Evolutionary conservation across 2,113 vertebrate species (phyloP).

Genomic region (Vulpes lagopus): DNA sequence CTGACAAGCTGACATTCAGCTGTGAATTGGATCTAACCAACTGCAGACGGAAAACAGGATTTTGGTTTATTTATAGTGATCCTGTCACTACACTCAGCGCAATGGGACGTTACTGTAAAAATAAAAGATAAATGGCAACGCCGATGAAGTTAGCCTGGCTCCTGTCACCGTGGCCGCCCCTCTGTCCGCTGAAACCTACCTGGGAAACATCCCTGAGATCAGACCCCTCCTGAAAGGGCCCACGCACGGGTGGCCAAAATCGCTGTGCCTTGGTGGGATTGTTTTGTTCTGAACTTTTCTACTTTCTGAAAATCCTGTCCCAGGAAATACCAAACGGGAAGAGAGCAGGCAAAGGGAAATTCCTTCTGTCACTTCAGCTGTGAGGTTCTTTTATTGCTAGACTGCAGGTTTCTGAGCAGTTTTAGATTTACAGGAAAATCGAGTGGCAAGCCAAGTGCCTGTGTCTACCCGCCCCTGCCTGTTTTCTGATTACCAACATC

Average conservation of each 20-base stretch:
- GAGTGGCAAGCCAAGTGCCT: neutral
- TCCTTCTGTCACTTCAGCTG: neutral
- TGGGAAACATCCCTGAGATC: fast-evolving
- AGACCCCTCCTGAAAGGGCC: neutral
- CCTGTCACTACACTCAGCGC: neutral
- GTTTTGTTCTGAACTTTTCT: neutral
- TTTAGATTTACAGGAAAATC: neutral
- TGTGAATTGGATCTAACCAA: neutral
- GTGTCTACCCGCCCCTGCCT: fast-evolving
- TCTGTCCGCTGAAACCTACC: neutral
- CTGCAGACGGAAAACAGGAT: neutral
- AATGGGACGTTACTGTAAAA: neutral
- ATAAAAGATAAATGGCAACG: neutral
- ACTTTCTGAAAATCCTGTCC: constrained; percentile 9
- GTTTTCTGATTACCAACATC: fast-evolving
- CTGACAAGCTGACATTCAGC: neutral
- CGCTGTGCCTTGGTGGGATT: neutral
- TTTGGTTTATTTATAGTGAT: neutral
- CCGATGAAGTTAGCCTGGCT: neutral
- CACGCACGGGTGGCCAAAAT: fast-evolving
- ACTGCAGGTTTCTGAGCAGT: neutral
- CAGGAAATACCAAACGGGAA: neutral
- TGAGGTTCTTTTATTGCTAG: neutral
- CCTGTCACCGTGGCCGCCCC: neutral
- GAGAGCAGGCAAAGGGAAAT: neutral